Conservation (phyloP, 1,140 invertebrate genomes). For the Pseudomyrmex sp. region DNA sequence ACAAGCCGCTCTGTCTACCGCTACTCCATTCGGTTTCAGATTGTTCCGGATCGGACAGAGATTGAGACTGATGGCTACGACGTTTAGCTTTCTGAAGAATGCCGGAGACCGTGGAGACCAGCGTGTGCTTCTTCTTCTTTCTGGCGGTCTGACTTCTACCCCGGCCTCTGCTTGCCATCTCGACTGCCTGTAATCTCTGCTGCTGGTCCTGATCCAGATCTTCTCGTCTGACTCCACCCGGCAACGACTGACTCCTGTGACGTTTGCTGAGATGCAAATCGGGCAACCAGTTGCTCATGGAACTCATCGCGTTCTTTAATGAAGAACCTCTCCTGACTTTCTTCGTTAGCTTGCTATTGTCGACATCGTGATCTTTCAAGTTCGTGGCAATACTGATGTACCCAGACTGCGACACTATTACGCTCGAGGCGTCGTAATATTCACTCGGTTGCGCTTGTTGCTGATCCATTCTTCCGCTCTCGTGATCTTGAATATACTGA, state of each 20-base stretch:
- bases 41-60: constrained; percentile 91
- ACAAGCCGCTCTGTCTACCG: constrained; percentile 88
- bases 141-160: constrained; percentile 78
- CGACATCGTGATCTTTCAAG: constrained; percentile 87
- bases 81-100: constrained; percentile 92
- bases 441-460: constrained; percentile 84
- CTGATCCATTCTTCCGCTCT: constrained; percentile 80
- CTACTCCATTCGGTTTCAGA: constrained; percentile 91
- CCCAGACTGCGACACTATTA: constrained; percentile 93
- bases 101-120: constrained; percentile 92
- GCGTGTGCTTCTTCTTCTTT: constrained; percentile 91
- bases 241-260: constrained; percentile 92
- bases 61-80: constrained; percentile 87
- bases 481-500: constrained; percentile 79
- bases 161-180: constrained; percentile 73
- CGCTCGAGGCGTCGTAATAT: constrained; percentile 86
- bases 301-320: constrained; percentile 92
- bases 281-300: constrained; percentile 92
- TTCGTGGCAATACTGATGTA: constrained; percentile 91
- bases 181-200: constrained; percentile 67
- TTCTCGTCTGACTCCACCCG: constrained; percentile 88
- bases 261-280: constrained; percentile 92
- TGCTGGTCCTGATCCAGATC: constrained; percentile 84
- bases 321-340: constrained; percentile 90
- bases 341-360: constrained; percentile 85